A percentile compares a stretch with the other conserved stretches of the same genome.
phyloP scores from a whole-genome alignment of 2,113 vertebrate species.

The Laterallus jamaicensis region DNA sequence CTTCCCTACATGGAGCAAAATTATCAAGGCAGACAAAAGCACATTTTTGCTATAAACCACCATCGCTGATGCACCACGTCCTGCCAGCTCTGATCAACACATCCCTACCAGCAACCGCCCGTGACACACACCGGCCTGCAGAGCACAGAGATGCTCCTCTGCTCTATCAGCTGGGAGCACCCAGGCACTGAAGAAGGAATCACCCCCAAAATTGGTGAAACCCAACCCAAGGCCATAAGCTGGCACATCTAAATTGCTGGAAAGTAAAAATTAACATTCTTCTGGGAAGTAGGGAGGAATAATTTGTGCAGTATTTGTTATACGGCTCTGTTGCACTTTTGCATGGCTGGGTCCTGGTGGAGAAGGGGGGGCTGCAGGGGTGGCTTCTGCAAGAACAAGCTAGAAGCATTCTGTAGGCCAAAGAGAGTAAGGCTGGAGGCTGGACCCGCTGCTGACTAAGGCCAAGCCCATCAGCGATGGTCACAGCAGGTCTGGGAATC shows the following conservation, averaged over 20 bases:
- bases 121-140: too few species aligned
- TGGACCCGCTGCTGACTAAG: too few species aligned
- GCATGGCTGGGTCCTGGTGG: too few species aligned
- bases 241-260: too few species aligned
- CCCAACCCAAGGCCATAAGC: not conserved
- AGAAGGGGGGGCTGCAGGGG: too few species aligned
- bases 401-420: too few species aligned
- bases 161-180: not conserved
- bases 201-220: not conserved
- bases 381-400: too few species aligned
- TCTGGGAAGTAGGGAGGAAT: not conserved
- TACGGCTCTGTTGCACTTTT: not conserved
- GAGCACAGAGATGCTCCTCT: not conserved
- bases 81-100: not conserved
- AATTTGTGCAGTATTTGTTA: not conserved
- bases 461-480: too few species aligned
- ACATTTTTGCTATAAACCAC: not conserved
- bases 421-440: too few species aligned
- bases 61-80: not conserved
- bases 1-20: not conserved
- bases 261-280: rapidly evolving
- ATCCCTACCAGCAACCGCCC: not conserved
- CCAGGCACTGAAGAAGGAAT: not conserved
- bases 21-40: not conserved
- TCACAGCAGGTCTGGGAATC: too few species aligned